Evolutionary conservation across 1,140 invertebrate species (phyloP).

Genomic region (Drosophila obscura): DNA sequence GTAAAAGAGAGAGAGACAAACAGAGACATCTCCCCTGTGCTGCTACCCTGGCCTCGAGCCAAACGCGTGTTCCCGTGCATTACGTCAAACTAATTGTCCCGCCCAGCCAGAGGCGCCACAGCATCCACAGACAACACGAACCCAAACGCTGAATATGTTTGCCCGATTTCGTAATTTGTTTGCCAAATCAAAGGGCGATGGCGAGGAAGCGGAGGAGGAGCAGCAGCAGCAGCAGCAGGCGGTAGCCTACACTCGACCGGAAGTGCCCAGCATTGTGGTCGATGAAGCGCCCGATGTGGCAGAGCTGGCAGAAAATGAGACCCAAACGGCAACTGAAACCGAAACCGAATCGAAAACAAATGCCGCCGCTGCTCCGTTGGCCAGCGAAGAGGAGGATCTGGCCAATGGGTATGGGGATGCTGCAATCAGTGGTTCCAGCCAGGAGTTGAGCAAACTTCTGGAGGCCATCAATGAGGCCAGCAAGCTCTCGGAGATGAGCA

Average conservation of each 20-base stretch:
- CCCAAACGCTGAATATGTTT: conserved; percentile 58
- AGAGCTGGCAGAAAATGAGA: not conserved
- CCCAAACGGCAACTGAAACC: conserved; percentile 4
- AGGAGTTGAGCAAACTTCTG: conserved; percentile 53
- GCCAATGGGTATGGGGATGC: conserved; percentile 17
- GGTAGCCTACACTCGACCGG: not conserved
- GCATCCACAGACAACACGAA: not conserved
- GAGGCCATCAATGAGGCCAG: conserved; percentile 60
- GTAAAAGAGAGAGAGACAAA: not conserved
- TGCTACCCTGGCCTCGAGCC: conserved; percentile 55
- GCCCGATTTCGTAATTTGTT: conserved; percentile 81
- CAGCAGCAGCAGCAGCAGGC: not conserved
- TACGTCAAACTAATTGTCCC: conserved; percentile 65
- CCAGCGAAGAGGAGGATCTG: conserved; percentile 63
- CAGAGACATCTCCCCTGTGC: conserved; percentile 22
- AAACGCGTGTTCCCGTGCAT: conserved; percentile 66
- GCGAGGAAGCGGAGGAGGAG: conserved; percentile 8
- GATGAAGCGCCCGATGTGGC: conserved; percentile 35
- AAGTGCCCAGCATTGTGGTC: conserved; percentile 63
- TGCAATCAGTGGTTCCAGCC: conserved; percentile 50
- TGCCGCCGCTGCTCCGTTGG: conserved; percentile 43
- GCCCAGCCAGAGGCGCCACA: conserved; percentile 25
- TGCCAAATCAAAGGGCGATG: conserved; percentile 69
- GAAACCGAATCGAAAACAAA: conserved; percentile 1
- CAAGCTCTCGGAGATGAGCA: conserved; percentile 47